Evolutionary conservation across 2,113 vertebrate genomes (phyloP).

Genomic region (Archilochus colubris): DNA sequence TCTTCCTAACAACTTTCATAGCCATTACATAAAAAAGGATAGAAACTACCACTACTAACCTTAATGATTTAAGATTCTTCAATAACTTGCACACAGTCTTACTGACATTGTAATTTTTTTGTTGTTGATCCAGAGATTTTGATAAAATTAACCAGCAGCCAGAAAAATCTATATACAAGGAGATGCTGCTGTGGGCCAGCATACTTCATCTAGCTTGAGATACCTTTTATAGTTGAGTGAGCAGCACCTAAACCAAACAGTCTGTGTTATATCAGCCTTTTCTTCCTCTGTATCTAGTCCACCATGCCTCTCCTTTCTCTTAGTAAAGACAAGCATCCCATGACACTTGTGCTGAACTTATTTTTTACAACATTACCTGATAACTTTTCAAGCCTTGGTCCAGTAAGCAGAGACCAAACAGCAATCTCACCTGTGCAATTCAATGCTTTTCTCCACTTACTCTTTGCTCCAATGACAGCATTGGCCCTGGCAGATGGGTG

Average conservation of each 20-base stretch:
- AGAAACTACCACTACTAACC: not conserved
- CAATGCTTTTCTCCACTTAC: not conserved
- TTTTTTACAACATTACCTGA: not conserved
- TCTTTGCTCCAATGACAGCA: not conserved
- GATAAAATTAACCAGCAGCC: conserved; percentile 17
- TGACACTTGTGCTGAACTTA: not conserved
- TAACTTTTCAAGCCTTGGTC: not conserved
- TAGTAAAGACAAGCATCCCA: not conserved
- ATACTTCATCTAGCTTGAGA: not conserved
- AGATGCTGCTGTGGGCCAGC: not conserved
- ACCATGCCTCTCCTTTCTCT: not conserved
- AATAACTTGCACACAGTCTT: not conserved
- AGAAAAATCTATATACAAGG: conserved; percentile 38
- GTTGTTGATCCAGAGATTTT: not conserved
- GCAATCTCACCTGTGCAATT: not conserved
- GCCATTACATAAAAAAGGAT: not conserved
- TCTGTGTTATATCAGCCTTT: not conserved
- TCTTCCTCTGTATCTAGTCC: not conserved
- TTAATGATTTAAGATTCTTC: conserved; percentile 12
- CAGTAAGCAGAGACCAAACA: not conserved
- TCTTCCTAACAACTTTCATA: not conserved
- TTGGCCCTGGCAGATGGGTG: not conserved
- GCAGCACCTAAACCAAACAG: conserved; percentile 16
- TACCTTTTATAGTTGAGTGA: not conserved
- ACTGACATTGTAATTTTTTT: not conserved